Base-by-base conservation (phyloP, 1,140 invertebrate genomes). In the Brevipalpus yothersi region DNA sequence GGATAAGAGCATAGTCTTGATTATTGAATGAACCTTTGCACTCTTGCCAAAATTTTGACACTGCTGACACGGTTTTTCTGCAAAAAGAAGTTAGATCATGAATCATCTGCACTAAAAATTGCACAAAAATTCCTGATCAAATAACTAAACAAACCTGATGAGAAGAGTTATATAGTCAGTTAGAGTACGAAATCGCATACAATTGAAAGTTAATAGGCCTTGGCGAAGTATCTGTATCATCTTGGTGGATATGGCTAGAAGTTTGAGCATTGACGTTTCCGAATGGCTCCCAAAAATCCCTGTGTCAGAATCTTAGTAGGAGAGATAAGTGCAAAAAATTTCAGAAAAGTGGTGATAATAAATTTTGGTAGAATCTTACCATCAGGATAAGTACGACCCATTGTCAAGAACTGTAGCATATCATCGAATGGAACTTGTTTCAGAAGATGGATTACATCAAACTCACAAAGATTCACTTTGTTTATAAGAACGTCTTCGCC, bases 131-230 rank as follows among this genome's bases (percentile, higher is more conserved):
- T 31, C n/a, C n/a, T n/a, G 40, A 40, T 15, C n/a, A 55, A 19
- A 15, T 21, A 21, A 31, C 53, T 49, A 17, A 51, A 51, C 21
- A 19, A 19, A 51, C 49, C 49, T 51, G 11, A 64, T 63, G 41
- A 59, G 19, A 7, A 45, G 60, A 10, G 56, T 58, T 51, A 64
- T 40, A 39, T 62, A 58, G n/a, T 60, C 47, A 13, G 58, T 64
- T 23, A 64, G 49, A 12, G 63, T 51, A 31, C 57, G 58, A 41
- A 60, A 64, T 39, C 58, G 53, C 23, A 64, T 56, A 62, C 61
- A 62, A 23, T 64, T 64, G 31, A 62, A 64, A 15, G 55, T 62
- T 53, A 61, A 13, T 31, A 64, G 41, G 9, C 60, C 63, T 56
- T 53, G 21, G 15, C 55, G 57, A 9, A 62, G 53, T n/a, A 61